A percentile compares a stretch with the other conserved stretches of the same genome.
Evolutionary conservation across 2,113 vertebrate species (phyloP).

Genomic region (Lamprologus speciosus): DNA sequence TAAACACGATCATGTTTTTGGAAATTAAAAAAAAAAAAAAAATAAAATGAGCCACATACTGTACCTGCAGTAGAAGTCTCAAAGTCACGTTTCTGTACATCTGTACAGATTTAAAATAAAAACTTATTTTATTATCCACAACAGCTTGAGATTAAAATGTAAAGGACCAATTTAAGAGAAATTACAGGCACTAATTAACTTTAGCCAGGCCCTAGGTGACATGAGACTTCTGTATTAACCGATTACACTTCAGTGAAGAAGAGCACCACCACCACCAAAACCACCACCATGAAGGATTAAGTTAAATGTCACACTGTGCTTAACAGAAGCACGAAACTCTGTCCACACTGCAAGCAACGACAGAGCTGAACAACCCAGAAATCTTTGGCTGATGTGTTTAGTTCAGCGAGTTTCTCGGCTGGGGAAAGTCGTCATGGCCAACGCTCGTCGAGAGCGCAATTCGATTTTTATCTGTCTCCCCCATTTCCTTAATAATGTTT

Average conservation of each 20-base stretch:
- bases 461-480: background rate
- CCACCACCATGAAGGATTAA: background rate
- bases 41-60: background rate
- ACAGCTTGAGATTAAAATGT: background rate
- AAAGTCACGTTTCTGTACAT: background rate
- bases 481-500: background rate
- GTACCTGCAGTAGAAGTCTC: slow-evolving; percentile 5
- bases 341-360: slow-evolving; percentile 28
- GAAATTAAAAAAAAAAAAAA: background rate
- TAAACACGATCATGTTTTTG: background rate
- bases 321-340: background rate
- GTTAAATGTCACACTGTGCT: background rate
- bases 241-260: background rate
- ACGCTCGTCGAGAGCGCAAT: background rate
- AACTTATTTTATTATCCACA: background rate
- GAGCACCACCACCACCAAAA: background rate
- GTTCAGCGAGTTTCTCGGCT: background rate
- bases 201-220: background rate
- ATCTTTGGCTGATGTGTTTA: background rate
- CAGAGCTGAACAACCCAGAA: background rate
- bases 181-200: background rate
- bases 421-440: background rate
- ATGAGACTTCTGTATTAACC: slow-evolving; percentile 7
- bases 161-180: background rate
- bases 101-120: background rate